Conservation (phyloP, 30 jellyfish, hydroid and myxozoan genomes). For the Cassiopea xamachana region DNA sequence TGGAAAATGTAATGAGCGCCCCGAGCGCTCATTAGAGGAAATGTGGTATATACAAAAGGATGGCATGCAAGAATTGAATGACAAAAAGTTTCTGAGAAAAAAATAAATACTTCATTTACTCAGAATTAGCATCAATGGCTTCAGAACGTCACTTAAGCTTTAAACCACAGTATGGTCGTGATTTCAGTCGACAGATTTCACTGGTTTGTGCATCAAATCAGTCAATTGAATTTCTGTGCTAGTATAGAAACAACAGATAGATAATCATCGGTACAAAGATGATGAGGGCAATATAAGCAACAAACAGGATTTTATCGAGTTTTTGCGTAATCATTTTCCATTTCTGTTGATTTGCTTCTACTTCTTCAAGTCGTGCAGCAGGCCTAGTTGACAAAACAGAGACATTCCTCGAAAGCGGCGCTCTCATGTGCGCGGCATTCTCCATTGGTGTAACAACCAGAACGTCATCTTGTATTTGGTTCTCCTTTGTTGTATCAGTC, state of each 20-base stretch:
- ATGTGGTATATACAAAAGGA: too few relatives aligned
- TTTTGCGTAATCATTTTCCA: conserved; percentile 48
- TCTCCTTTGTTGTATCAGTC: conserved; percentile 17
- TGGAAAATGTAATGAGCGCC: too few relatives aligned
- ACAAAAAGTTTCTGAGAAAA: too few relatives aligned
- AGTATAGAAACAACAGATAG: neutral
- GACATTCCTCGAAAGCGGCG: neutral
- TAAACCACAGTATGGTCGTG: too few relatives aligned
- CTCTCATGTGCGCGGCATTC: conserved; percentile 9
- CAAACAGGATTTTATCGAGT: conserved; percentile 47
- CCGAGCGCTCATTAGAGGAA: too few relatives aligned
- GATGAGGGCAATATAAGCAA: conserved; percentile 28
- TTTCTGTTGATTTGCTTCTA: conserved; percentile 45
- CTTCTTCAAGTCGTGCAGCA: conserved; percentile 33
- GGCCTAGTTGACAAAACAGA: conserved; percentile 6
- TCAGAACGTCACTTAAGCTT: too few relatives aligned
- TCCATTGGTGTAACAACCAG: conserved; percentile 23
- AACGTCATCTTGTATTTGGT: conserved; percentile 35
- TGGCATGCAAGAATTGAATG: too few relatives aligned
- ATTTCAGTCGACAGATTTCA: too few relatives aligned
- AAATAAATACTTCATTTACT: too few relatives aligned
- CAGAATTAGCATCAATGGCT: too few relatives aligned
- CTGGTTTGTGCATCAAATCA: too few relatives aligned
- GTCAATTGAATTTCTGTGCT: neutral
- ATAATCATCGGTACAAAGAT: conserved; percentile 37